These are phyloP conservation scores for Actias luna DNA, from an alignment of 2,888 invertebrate genomes.

Conservation along the genomic window DNA sequence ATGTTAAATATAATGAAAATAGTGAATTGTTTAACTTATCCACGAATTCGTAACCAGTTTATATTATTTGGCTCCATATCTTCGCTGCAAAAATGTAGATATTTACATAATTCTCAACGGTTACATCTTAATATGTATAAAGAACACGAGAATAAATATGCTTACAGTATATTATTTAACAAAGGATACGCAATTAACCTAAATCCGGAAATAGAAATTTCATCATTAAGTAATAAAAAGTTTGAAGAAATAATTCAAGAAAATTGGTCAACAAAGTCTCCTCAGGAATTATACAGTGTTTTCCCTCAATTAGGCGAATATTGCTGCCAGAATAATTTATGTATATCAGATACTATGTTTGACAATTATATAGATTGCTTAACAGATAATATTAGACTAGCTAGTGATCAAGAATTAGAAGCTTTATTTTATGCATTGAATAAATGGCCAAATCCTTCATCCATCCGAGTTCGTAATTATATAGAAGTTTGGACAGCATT, in stretches of 20 bases:
- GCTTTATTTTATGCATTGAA: constrained; percentile 74
- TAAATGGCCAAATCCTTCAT: constrained; percentile 76
- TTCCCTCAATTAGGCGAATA: constrained; percentile 59
- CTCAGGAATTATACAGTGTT: constrained; percentile 47
- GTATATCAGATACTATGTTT: constrained; percentile 63
- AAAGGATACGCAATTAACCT: constrained; percentile 55
- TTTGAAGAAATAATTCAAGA: constrained; percentile 45
- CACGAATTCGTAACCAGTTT: constrained; percentile 25
- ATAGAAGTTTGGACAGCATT: constrained; percentile 85
- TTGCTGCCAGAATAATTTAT: constrained; percentile 51
- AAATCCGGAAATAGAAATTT: constrained; percentile 25
- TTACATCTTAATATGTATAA: constrained; percentile 54
- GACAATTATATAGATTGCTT: constrained; percentile 64
- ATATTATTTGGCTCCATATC: constrained; percentile 19
- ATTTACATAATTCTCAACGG: constrained; percentile 39
- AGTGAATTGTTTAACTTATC: constrained; percentile 27
- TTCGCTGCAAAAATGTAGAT: constrained; percentile 32
- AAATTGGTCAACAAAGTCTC: constrained; percentile 50
- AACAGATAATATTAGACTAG: constrained; percentile 75
- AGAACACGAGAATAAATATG: constrained; percentile 70
- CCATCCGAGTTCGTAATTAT: constrained; percentile 80
- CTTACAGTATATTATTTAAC: constrained; percentile 61
- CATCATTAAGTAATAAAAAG: constrained; percentile 36
- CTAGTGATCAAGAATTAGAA: constrained; percentile 82
- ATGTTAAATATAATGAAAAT: constrained; percentile 36